Base-by-base conservation (phyloP, 2,888 invertebrate genomes). In the Sacculina carcini region DNA sequence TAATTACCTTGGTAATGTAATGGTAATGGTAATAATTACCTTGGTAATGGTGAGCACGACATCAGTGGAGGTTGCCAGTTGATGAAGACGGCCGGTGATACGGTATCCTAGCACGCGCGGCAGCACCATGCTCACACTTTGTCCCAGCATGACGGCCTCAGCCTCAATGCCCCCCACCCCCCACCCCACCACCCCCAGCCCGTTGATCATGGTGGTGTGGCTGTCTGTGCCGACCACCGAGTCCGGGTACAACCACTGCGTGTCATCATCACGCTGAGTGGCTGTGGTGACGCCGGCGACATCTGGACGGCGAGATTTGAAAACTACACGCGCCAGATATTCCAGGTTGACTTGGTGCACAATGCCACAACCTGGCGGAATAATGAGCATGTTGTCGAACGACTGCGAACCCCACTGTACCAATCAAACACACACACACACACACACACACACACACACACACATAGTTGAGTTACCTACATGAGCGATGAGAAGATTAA, bases 141-240 rank as follows among this genome's bases (percentile, higher is more conserved):
- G 94, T 0, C 94, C 94, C 60, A 98, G 66, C 96, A 98, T 96
- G 39, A 94, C 96, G 3, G 96, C 94, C 65, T 98, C 96, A 0
- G 96, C 96, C 72, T 98, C 96, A 58, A 98, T 96, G 50, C 85
- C 86, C 40, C 86, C 86, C 19, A 85, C 84, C 55, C 90, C 92
- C 94, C 94, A 96, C 2, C 94, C 96, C 5, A 94, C 74, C 2
- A 96, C 83, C 0, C 96, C 94, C 4, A 94, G 73, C 0, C 94
- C 94, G 63, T 92, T 92, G 57, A 96, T 90, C 94, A 98, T 96
- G 14, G 96, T 96, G 2, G 96, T 98, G 62, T 98, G 96, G 0
- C 90, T 90, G 72, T 98, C 98, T 0, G 96, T 96, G 9, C 96
- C 96, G 38, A 98, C 94, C 56, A 89, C 77, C 10, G 82, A 83